Evolutionary conservation across 23 tunicate species (phyloP), one percentile per base, ranked within the genome.

Genomic region (Pegea sp.): DNA sequence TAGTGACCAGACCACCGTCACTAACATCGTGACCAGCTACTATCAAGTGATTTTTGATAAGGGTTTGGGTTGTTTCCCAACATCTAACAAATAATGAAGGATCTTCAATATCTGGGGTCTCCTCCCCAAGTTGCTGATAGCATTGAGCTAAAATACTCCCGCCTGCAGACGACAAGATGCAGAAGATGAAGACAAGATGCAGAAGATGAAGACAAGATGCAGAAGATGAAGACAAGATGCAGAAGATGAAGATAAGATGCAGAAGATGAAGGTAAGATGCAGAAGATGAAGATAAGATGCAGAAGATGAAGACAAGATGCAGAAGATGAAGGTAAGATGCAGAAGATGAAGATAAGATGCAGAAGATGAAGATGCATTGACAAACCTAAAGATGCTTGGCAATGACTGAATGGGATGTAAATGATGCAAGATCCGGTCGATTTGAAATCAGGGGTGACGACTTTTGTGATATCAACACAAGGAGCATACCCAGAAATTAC

Each of bases 401-500:
- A n/a, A n/a, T n/a, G n/a, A n/a, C n/a, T n/a, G n/a, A 80, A 49
- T 27, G 93, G 93, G 7, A 80, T 74, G 48, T 66, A 80, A 7
- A 80, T 60, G 18, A 80, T 49, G 30, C 53, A 65, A 22, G 57
- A 62, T 25, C 27, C 49, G 11, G 11, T 38, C 46, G 13, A 60
- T 54, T 65, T 65, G 11, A 80, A 48, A 66, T 80, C 93, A 30
- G 93, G 93, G 19, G 93, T 80, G 13, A 80, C 51, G 2, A 58
- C 58, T 13, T 22, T 31, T 23, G 49, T 58, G 20, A 80, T 61
- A 38, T 80, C 93, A 55, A 43, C 53, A 52, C 93, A 80, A 8
- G 93, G 93, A 1, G 80, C 93, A 44, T 80, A 80, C 4, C 33
- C 61, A 24, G 93, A 80, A n/a, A 80, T 57, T 2, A 80, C 93